Conservation (phyloP, 2,113 vertebrate species). For the Dipodomys stephensi region DNA sequence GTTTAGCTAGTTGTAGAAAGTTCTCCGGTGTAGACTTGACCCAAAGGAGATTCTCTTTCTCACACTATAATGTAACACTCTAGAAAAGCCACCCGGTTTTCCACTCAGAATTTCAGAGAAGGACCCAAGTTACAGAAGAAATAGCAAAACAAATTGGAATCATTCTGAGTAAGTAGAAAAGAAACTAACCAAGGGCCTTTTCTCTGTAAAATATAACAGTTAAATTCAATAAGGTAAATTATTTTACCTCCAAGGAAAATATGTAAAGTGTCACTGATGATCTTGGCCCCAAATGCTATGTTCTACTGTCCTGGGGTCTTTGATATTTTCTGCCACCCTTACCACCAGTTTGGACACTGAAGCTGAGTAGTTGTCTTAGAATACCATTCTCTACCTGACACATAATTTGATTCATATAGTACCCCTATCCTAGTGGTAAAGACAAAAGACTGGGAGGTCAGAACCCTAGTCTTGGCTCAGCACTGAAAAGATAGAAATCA, state of each 20-base stretch:
- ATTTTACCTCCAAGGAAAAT: neutral
- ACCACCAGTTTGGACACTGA: neutral
- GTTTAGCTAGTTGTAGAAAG: neutral
- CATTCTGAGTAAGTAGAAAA: neutral
- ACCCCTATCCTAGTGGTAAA: neutral
- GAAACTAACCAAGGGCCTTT: neutral
- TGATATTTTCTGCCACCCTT: neutral
- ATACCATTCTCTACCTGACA: neutral
- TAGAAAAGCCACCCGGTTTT: neutral
- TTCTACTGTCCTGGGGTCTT: neutral
- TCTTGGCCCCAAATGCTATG: neutral
- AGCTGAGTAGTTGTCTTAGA: neutral
- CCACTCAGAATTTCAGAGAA: neutral
- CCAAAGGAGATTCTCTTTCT: neutral
- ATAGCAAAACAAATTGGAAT: neutral
- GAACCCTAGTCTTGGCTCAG: neutral
- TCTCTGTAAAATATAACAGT: constrained; percentile 5
- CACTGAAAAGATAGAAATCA: constrained; percentile 18
- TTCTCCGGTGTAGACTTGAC: neutral
- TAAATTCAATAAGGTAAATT: constrained; percentile 17
- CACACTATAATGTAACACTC: neutral
- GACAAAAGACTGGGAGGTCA: neutral
- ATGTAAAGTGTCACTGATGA: neutral
- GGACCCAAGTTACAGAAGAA: neutral
- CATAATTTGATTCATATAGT: neutral